phyloP scores from a whole-genome alignment of 2,113 vertebrate species.

The Hippolais icterina region DNA sequence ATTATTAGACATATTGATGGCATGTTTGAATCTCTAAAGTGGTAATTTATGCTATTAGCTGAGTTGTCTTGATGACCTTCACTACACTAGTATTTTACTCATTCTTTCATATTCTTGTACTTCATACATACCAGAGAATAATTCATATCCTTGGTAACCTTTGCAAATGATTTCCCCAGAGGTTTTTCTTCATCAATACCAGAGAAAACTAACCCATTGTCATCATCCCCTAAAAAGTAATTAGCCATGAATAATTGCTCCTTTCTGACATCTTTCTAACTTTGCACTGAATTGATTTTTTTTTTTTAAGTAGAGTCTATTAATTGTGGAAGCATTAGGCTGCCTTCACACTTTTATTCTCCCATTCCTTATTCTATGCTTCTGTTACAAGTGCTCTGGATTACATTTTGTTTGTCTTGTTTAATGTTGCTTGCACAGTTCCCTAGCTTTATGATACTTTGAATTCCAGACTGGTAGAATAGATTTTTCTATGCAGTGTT shows the following conservation, averaged over 20 bases:
- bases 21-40: slow-evolving; percentile 69
- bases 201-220: slow-evolving; percentile 76
- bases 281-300: slow-evolving; percentile 73
- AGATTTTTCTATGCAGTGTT: slow-evolving; percentile 70
- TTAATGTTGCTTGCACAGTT: slow-evolving; percentile 60
- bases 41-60: slow-evolving; percentile 68
- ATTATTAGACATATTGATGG: slow-evolving; percentile 62
- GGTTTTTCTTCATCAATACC: slow-evolving; percentile 77
- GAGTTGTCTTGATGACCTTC: slow-evolving; percentile 72
- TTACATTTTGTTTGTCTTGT: slow-evolving; percentile 58
- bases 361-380: slow-evolving; percentile 58
- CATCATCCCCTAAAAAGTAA: slow-evolving; percentile 79
- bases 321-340: slow-evolving; percentile 68
- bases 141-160: slow-evolving; percentile 81
- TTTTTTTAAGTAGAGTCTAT: slow-evolving; percentile 71
- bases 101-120: slow-evolving; percentile 66
- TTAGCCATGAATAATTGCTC: slow-evolving; percentile 79
- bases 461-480: slow-evolving; percentile 64
- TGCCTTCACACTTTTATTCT: slow-evolving; percentile 59
- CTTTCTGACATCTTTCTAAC: slow-evolving; percentile 74
- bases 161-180: slow-evolving; percentile 79
- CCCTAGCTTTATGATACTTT: slow-evolving; percentile 66
- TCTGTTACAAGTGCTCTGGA: slow-evolving; percentile 53
- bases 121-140: slow-evolving; percentile 71
- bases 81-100: slow-evolving; percentile 67